These are phyloP conservation scores for Myrmophylax atrothorax DNA, from an alignment of 2,113 vertebrate species.

Conservation along the genomic window DNA sequence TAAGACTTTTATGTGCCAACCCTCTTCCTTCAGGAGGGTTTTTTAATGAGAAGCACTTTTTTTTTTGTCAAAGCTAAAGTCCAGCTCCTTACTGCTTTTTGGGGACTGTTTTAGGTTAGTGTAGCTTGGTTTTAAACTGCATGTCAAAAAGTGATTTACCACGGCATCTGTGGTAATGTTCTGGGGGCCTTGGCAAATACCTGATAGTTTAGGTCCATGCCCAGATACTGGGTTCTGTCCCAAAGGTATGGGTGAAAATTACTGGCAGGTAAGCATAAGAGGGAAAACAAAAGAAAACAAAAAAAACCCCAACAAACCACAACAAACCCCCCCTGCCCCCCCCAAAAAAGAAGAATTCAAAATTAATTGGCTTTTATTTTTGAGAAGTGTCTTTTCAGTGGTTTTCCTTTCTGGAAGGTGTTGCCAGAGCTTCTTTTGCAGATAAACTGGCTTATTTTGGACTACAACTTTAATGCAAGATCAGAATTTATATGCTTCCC, in stretches of 20 bases:
- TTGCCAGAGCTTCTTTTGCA: neutral
- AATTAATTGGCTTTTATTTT: neutral
- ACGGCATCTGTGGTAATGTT: neutral
- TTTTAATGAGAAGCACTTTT: neutral
- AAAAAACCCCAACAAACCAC: neutral
- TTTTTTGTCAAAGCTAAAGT: neutral
- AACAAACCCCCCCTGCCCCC: neutral
- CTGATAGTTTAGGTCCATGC: neutral
- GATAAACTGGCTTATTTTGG: neutral
- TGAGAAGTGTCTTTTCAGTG: neutral
- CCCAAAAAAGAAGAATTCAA: neutral
- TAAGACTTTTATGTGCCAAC: neutral
- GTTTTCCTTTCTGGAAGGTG: neutral
- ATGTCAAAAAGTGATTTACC: neutral
- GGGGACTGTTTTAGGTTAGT: neutral
- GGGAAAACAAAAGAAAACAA: neutral
- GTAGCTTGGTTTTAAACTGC: conserved; percentile 1
- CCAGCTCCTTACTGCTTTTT: neutral
- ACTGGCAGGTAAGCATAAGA: neutral
- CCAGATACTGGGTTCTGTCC: neutral
- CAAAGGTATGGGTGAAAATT: neutral
- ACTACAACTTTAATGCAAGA: neutral
- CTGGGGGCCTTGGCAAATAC: neutral
- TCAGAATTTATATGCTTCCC: neutral
- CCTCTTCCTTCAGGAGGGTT: neutral